phyloP scores from a whole-genome alignment of 2,888 invertebrate genomes.

The Lasioglossum figueresi region DNA sequence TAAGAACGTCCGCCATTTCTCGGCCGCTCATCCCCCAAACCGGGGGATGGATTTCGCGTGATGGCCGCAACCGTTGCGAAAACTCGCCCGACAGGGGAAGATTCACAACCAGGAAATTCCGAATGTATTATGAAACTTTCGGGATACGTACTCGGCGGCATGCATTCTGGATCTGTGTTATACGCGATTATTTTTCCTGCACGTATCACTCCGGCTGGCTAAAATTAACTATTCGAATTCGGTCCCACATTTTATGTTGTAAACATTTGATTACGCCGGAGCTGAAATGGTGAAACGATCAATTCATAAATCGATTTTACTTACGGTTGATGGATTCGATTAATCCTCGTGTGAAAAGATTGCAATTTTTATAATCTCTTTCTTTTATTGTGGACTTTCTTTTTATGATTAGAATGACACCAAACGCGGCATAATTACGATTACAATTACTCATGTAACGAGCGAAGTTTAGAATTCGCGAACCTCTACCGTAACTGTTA shows the following conservation, averaged over 20 bases:
- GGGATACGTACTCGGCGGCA: not conserved
- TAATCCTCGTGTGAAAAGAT: no score
- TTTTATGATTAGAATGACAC: no score
- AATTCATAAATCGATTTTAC: not conserved
- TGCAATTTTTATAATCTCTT: no score
- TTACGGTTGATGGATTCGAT: not conserved
- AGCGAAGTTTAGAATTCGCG: not conserved
- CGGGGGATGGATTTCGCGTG: conserved; percentile 44
- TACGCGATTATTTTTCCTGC: not conserved
- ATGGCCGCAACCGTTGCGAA: conserved; percentile 44
- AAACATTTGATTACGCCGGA: not conserved
- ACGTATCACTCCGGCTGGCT: not conserved
- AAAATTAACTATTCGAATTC: not conserved
- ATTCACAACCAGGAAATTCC: not conserved
- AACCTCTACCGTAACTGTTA: not conserved
- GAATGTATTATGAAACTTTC: conserved; percentile 6
- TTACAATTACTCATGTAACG: no score
- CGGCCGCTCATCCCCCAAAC: conserved; percentile 33
- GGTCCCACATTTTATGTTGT: not conserved
- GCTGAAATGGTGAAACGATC: not conserved
- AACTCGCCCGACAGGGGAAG: conserved; percentile 55
- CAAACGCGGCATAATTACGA: no score
- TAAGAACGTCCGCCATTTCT: conserved; percentile 71
- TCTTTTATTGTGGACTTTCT: no score
- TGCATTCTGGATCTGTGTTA: not conserved